Percentiles rank a stretch among this genome's conserved stretches.
Evolutionary conservation across 2,888 invertebrate genomes (phyloP).

Genomic region (Eupithecia inturbata): DNA sequence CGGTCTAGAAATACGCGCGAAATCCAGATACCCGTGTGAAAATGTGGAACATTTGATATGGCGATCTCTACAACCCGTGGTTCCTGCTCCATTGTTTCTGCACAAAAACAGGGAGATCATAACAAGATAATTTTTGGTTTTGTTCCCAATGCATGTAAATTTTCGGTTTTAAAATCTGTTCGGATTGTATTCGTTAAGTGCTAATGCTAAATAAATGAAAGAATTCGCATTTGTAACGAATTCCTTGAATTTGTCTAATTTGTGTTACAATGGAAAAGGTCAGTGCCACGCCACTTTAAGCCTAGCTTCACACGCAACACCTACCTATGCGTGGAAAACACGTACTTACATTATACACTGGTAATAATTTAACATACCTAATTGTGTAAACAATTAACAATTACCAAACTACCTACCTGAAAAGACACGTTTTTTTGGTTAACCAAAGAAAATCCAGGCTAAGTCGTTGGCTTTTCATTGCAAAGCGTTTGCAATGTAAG

Average conservation of each 20-base stretch:
- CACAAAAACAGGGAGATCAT: constrained; percentile 64
- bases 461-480: too few relatives aligned
- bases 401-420: background rate
- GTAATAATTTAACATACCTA: background rate
- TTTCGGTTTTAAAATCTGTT: constrained; percentile 28
- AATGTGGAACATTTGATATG: constrained; percentile 18
- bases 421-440: background rate
- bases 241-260: constrained; percentile 38
- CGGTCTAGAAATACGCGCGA: constrained; percentile 21
- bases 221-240: constrained; percentile 40
- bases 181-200: constrained; percentile 7
- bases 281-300: constrained; percentile 31
- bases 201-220: constrained; percentile 41
- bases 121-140: constrained; percentile 59
- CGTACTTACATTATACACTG: background rate
- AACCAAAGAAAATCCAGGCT: background rate
- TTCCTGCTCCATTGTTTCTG: constrained; percentile 78
- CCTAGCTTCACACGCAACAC: constrained; percentile 34
- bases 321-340: background rate
- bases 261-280: constrained; percentile 36
- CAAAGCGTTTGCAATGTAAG: background rate
- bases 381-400: background rate
- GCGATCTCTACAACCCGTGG: constrained; percentile 60
- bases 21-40: constrained; percentile 26
- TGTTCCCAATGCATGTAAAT: constrained; percentile 49